These are phyloP conservation scores for Cephonodes hylas DNA, from an alignment of 2,888 invertebrate species.

Conservation along the genomic window DNA sequence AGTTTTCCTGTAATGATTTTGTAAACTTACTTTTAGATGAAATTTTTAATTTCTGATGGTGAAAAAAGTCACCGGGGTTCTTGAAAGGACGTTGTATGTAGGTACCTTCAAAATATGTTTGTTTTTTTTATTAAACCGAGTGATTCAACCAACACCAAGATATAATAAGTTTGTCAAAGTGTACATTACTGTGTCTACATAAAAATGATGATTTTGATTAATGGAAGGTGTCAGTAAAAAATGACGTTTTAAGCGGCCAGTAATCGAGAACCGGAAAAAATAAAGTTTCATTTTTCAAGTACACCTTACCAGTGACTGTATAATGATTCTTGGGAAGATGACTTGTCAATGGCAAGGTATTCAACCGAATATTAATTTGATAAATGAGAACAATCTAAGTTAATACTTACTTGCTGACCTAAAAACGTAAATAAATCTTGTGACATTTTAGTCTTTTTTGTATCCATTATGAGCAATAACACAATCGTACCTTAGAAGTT, in stretches of 20 bases:
- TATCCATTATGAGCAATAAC: no score
- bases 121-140: not conserved
- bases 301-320: not conserved
- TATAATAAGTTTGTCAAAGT: not conserved
- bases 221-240: not conserved
- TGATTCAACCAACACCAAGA: not conserved
- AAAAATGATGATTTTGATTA: conserved; percentile 4
- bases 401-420: no score
- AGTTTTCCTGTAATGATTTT: no score
- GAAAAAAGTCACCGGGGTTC: no score
- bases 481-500: no score
- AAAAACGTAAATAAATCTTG: no score
- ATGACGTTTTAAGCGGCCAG: not conserved
- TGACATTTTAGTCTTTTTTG: no score
- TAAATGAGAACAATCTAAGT: no score
- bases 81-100: no score
- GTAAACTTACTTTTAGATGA: no score
- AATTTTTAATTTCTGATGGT: no score
- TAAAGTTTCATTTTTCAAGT: not conserved
- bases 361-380: not conserved
- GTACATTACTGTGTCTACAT: not conserved
- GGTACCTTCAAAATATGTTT: no score
- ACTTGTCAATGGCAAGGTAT: not conserved
- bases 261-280: not conserved
- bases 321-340: not conserved